Conservation (phyloP, 2,797 vertebrate species). For the Dallia pectoralis region DNA sequence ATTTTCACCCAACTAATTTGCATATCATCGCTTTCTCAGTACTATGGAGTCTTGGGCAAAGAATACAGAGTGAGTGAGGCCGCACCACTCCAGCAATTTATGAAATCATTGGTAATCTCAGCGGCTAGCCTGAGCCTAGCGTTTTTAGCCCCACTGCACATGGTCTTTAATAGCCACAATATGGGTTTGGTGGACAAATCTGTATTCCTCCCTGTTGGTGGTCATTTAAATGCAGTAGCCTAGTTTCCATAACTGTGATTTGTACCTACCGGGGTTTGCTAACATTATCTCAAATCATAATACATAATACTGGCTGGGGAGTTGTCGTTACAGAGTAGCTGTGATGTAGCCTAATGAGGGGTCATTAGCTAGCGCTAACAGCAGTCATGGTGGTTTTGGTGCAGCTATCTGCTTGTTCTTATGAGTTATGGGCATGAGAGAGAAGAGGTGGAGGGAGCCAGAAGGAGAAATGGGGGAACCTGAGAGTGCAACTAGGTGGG, state of each 20-base stretch:
- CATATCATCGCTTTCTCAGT: slow-evolving; percentile 64
- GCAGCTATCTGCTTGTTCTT: not conserved
- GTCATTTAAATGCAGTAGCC: not conserved
- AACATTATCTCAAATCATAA: slow-evolving; percentile 5
- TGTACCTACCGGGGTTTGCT: not conserved
- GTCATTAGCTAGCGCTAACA: not conserved
- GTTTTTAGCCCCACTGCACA: not conserved
- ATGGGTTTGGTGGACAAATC: not conserved
- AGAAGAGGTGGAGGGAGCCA: not conserved
- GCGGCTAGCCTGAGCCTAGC: not conserved
- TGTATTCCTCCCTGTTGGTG: not conserved
- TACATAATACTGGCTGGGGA: not conserved
- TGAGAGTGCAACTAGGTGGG: not conserved
- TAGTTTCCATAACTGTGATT: not conserved
- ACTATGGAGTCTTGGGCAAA: slow-evolving; percentile 37
- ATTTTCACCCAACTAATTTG: slow-evolving; percentile 59
- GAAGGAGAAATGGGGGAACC: not conserved
- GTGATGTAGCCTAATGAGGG: slow-evolving; percentile 4
- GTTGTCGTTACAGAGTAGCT: not conserved
- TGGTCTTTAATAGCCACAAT: not conserved
- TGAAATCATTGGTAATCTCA: slow-evolving; percentile 29
- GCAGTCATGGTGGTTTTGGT: not conserved
- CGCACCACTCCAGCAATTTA: slow-evolving; percentile 32
- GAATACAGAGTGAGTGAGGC: slow-evolving; percentile 27
- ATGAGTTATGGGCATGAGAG: not conserved